These are phyloP conservation scores for Oncorhynchus gorbuscha DNA, from an alignment of 2,113 vertebrate species.

Conservation along the genomic window DNA sequence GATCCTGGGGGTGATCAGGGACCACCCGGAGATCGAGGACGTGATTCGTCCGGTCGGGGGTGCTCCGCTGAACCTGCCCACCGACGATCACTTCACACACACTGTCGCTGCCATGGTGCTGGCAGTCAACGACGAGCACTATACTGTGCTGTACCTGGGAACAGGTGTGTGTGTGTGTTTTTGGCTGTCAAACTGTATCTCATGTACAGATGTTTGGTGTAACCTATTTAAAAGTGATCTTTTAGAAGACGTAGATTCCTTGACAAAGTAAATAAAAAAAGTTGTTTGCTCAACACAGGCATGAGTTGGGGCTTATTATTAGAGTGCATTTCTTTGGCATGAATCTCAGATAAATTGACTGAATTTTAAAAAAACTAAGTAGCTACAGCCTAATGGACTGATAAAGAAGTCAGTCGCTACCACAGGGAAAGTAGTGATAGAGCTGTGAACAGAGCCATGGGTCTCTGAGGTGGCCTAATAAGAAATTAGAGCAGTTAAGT, in stretches of 20 bases:
- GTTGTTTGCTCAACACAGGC: too few species aligned
- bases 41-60: slow-evolving; percentile 70
- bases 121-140: slow-evolving; percentile 76
- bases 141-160: slow-evolving; percentile 77
- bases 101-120: slow-evolving; percentile 71
- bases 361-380: too few species aligned
- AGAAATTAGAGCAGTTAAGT: slow-evolving; percentile 53
- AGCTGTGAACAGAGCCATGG: slow-evolving; percentile 30
- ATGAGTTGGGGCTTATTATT: too few species aligned
- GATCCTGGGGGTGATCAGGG: slow-evolving; percentile 69
- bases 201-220: too few species aligned
- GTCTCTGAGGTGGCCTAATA: slow-evolving; percentile 49
- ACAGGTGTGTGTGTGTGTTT: slow-evolving; percentile 67
- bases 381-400: not conserved
- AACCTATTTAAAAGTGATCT: too few species aligned
- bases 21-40: slow-evolving; percentile 78
- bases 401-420: slow-evolving; percentile 39
- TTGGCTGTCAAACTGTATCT: slow-evolving; percentile 15
- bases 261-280: too few species aligned
- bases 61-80: slow-evolving; percentile 72
- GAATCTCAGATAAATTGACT: not conserved
- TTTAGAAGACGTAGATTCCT: too few species aligned
- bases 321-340: too few species aligned
- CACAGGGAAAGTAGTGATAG: slow-evolving; percentile 7
- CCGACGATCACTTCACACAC: slow-evolving; percentile 75